phyloP scores from a whole-genome alignment of 1,140 invertebrate species.

The Drosophila parabipectinata region DNA sequence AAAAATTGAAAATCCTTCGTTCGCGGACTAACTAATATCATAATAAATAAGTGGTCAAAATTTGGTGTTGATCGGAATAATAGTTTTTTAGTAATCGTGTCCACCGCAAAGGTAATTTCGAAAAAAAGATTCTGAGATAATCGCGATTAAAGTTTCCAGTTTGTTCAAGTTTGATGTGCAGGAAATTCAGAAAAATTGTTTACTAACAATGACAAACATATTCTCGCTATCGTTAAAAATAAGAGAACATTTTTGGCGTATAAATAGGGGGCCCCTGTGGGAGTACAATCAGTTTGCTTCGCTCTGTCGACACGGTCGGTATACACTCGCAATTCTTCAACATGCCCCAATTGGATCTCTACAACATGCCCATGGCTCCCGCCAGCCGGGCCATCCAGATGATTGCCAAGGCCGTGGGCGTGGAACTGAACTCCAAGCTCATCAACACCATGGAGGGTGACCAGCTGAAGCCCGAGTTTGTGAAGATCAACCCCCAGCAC shows the following conservation, averaged over 20 bases:
- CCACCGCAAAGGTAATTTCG: no score
- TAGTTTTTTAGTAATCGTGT: no score
- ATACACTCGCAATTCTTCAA: not conserved
- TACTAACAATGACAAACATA: conserved; percentile 49
- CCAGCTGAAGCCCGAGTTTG: conserved; percentile 88
- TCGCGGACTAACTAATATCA: no score
- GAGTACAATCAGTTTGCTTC: conserved; percentile 36
- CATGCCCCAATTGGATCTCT: conserved; percentile 84
- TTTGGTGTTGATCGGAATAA: no score
- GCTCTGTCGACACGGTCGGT: not conserved
- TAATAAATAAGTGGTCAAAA: no score
- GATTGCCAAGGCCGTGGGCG: conserved; percentile 87
- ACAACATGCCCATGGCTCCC: conserved; percentile 88
- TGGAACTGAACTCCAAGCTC: conserved; percentile 89
- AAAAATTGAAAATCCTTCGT: no score
- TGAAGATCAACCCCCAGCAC: conserved; percentile 87
- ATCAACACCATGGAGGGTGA: conserved; percentile 87
- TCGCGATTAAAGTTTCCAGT: no score
- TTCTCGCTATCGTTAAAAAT: conserved; percentile 1
- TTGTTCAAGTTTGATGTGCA: no score
- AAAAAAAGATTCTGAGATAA: no score
- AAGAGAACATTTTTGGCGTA: conserved; percentile 13
- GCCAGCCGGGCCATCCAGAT: conserved; percentile 89
- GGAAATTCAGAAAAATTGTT: conserved; percentile 6
- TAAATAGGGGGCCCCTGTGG: not conserved